Percentiles rank a stretch among this genome's conserved stretches.
Evolutionary conservation across 2,888 invertebrate species (phyloP).

Genomic region (Drosophila demipolita): DNA sequence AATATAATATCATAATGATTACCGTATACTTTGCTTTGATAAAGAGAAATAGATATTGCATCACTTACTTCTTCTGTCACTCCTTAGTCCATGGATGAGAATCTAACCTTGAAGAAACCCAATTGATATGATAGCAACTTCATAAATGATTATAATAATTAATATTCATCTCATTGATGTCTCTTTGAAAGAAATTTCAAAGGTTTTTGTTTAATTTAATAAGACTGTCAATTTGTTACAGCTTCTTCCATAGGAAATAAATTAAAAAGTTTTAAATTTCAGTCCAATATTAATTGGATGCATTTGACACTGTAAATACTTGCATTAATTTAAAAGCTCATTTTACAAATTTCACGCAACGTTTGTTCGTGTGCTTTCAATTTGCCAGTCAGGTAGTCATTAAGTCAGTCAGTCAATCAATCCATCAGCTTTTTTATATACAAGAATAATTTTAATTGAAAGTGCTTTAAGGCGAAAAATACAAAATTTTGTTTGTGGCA

Average conservation of each 20-base stretch:
- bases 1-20: not conserved
- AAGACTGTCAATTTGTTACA: not conserved
- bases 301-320: conserved; percentile 7
- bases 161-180: not conserved
- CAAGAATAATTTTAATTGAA: conserved; percentile 50
- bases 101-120: not conserved
- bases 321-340: conserved; percentile 35
- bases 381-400: conserved; percentile 8
- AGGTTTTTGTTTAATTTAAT: not conserved
- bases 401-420: conserved; percentile 46
- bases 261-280: conserved; percentile 16
- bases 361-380: conserved; percentile 34
- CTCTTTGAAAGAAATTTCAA: not conserved
- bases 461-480: conserved; percentile 52
- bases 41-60: not conserved
- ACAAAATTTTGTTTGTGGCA: conserved; percentile 51
- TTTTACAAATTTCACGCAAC: conserved; percentile 42
- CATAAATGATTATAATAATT: not conserved
- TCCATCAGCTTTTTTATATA: conserved; percentile 25
- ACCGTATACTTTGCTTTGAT: not conserved
- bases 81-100: not conserved
- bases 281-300: conserved; percentile 29
- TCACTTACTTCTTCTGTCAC: not conserved
- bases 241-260: not conserved
- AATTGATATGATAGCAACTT: no score